These are phyloP conservation scores for Phaethornis superciliosus DNA, from an alignment of 2,113 vertebrate genomes.

Conservation along the genomic window DNA sequence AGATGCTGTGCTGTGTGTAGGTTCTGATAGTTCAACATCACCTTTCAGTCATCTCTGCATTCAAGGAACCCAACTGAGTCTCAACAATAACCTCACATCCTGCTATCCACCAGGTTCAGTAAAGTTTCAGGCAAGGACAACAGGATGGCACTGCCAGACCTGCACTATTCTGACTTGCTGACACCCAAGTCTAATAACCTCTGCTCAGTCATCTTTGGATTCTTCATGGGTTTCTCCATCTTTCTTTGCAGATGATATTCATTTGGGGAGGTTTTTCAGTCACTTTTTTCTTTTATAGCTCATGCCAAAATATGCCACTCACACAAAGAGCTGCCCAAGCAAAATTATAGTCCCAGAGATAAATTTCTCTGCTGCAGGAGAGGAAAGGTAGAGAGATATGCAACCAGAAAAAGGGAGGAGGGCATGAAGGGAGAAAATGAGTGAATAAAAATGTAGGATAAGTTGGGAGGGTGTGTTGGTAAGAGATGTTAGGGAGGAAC, in stretches of 20 bases:
- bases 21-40: not conserved
- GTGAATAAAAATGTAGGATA: not conserved
- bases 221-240: not conserved
- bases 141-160: not conserved
- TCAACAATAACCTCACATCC: not conserved
- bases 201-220: not conserved
- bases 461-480: not conserved
- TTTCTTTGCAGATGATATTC: not conserved
- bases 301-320: not conserved
- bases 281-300: not conserved
- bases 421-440: not conserved
- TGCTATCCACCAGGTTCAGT: not conserved
- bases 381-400: not conserved
- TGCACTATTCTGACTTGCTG: not conserved
- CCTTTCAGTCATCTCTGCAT: not conserved
- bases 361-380: not conserved
- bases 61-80: not conserved
- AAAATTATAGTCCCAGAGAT: not conserved
- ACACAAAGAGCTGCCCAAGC: not conserved
- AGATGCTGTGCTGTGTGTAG: not conserved
- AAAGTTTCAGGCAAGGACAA: not conserved
- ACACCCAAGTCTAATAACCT: not conserved
- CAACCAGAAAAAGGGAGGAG: not conserved
- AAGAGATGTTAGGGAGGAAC: not conserved
- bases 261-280: not conserved